Evolutionary conservation across 23 tunicate species (phyloP).

Genomic region (Corella eumyota): DNA sequence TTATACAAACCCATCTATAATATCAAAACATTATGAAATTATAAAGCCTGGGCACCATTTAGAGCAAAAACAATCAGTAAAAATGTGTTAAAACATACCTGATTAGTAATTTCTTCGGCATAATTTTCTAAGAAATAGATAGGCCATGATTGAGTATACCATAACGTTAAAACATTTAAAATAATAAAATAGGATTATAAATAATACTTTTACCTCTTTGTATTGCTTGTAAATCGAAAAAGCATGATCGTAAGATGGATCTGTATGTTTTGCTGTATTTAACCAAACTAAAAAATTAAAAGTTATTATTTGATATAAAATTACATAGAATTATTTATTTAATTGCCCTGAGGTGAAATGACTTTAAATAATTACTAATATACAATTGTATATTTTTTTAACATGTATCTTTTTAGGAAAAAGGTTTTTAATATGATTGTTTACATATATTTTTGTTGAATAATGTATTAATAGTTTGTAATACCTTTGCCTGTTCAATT

Average conservation of each 20-base stretch:
- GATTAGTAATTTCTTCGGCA: neutral
- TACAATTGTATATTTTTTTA: no score
- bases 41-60: no score
- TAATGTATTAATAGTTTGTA: neutral
- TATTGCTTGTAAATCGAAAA: constrained; percentile 23
- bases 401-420: no score
- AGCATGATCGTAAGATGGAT: constrained; percentile 58
- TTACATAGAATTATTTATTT: no score
- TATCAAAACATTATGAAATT: neutral
- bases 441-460: no score
- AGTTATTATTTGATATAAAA: no score
- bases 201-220: neutral
- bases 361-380: no score
- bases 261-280: constrained; percentile 76
- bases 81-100: constrained; percentile 4
- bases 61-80: no score
- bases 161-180: neutral
- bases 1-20: constrained; percentile 46
- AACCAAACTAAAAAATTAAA: constrained; percentile 14
- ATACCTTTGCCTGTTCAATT: neutral
- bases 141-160: no score
- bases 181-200: neutral
- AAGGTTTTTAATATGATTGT: no score
- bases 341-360: no score
- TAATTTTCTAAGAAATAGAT: neutral